Evolutionary conservation across 2,113 vertebrate species (phyloP).

Genomic region (Sporophila hypoxantha): DNA sequence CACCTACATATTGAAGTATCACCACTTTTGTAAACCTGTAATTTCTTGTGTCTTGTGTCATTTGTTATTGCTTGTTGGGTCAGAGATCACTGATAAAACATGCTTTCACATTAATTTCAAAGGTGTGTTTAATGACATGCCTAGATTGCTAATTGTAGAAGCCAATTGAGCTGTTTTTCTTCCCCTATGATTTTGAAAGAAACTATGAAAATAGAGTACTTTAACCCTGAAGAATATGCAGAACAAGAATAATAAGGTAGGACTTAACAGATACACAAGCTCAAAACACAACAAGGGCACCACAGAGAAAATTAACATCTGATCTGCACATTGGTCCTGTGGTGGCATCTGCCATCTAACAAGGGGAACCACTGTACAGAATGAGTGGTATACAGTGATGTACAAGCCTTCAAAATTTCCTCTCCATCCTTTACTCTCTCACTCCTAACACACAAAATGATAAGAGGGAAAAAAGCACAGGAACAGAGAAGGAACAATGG

Average conservation of each 20-base stretch:
- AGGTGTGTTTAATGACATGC: neutral
- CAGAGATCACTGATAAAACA: neutral
- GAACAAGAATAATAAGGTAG: neutral
- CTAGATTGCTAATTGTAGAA: neutral
- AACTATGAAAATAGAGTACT: neutral
- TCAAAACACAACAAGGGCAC: neutral
- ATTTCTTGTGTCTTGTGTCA: neutral
- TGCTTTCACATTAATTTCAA: neutral
- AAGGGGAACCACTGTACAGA: neutral
- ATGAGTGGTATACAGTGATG: rapidly evolving
- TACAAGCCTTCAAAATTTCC: neutral
- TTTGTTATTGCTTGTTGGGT: neutral
- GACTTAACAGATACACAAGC: neutral
- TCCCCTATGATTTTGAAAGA: neutral
- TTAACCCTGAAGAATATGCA: neutral
- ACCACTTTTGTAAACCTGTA: neutral
- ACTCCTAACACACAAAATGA: neutral
- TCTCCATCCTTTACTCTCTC: neutral
- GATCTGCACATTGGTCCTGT: neutral
- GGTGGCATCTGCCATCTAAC: neutral
- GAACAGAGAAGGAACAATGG: neutral
- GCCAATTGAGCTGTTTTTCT: neutral
- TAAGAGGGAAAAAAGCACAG: neutral
- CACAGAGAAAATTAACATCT: neutral
- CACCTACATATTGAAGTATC: neutral